phyloP scores from a whole-genome alignment of 2,797 vertebrate species.

The Pitangus sulphuratus region DNA sequence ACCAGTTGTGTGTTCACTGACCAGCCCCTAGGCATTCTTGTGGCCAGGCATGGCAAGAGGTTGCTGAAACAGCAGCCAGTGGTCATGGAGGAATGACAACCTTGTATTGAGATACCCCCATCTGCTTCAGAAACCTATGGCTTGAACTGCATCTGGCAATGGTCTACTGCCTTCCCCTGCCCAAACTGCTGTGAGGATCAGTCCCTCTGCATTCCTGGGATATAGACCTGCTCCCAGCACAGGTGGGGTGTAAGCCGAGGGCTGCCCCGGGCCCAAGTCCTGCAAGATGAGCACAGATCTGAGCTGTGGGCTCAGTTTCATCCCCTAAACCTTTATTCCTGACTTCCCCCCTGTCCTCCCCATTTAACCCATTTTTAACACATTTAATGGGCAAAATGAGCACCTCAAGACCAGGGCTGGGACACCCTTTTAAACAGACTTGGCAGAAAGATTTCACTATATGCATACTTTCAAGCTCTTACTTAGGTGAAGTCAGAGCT shows the following conservation, averaged over 20 bases:
- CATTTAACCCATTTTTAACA: background rate
- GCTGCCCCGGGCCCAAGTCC: fast-evolving
- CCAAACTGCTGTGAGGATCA: fast-evolving
- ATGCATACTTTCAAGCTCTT: background rate
- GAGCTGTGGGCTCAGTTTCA: background rate
- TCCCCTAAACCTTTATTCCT: background rate
- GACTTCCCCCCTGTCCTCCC: fast-evolving
- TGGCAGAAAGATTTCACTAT: background rate
- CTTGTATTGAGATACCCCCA: background rate
- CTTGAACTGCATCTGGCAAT: background rate
- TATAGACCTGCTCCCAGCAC: fast-evolving
- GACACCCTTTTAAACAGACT: background rate
- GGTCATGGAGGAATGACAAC: background rate
- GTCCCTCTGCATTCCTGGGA: too few species aligned
- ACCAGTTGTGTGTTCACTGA: background rate
- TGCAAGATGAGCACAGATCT: background rate
- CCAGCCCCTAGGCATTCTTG: background rate
- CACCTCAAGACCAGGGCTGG: background rate
- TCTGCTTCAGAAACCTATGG: background rate
- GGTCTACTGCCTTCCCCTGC: background rate
- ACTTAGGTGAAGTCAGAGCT: background rate
- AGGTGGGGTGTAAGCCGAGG: fast-evolving
- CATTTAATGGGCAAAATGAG: background rate
- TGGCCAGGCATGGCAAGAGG: background rate
- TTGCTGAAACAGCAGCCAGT: background rate